Evolutionary conservation across 1,140 invertebrate genomes (phyloP), one percentile per base, ranked within the genome.

Genomic region (Drosophila kepulauana): DNA sequence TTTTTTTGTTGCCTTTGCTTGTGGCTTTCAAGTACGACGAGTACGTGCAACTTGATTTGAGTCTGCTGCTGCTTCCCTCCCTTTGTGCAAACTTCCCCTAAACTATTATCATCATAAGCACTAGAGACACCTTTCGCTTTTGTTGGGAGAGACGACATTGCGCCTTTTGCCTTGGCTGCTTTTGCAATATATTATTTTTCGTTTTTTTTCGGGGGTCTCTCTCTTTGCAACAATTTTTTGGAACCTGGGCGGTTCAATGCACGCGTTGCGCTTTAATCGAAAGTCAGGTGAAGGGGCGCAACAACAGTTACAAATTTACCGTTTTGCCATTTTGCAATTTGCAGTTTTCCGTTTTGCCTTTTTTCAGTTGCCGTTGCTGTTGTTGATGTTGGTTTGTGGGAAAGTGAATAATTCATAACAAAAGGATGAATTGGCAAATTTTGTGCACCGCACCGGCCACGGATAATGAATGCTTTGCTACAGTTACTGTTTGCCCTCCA

Each of bases 111-210:
- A 75, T 70, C 70, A 79, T 64, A 65, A 57, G 63, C 58, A 28
- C 63, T 16, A 45, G 68, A 38, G 67, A 78, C 68, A 85, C 82
- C 79, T 87, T 87, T 86, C 82, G 78, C 78, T 86, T 81, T 86
- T 79, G 56, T 41, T 41, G 61, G 8, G 35, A 38, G 35, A 38
- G 35, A 13, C 41, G 41, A 43, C 41, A 43, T 43, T 43, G 41
- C 10, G 61, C 51, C 51, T 3, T 54, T 35, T 2, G 35, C 25
- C 62, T 54, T 61, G 49, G 45, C 46, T 59, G 13, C 20, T 43
- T 33, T 33, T 33, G 0, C 1, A 41, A 30, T 8, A 58, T 46
- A 43, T 13, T 25, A 10, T 30, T 25, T 7, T 4, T 51, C n/a
- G 7, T 28, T 13, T 43, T 51, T 72, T 20, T 38, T 43, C 5